phyloP scores from a whole-genome alignment of 2,888 invertebrate genomes.

The Troides helena region DNA sequence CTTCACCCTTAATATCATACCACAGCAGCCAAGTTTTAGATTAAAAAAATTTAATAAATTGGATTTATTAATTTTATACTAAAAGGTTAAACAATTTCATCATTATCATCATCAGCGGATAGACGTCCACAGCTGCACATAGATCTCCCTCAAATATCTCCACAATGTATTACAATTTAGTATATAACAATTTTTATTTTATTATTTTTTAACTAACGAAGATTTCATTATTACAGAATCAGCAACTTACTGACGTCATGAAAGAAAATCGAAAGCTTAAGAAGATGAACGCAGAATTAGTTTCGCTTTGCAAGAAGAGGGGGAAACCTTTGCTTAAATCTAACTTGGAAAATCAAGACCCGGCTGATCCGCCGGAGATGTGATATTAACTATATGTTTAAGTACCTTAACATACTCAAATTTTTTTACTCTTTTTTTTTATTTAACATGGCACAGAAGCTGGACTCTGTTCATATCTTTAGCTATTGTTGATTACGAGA shows the following conservation, averaged over 20 bases:
- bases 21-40: not conserved
- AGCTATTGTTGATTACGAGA: not conserved
- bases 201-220: too few species aligned
- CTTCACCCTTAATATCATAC: not conserved
- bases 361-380: constrained; percentile 43
- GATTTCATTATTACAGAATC: constrained; percentile 57
- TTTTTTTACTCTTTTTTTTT: constrained; percentile 4
- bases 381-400: not conserved
- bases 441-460: constrained; percentile 20
- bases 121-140: too few species aligned
- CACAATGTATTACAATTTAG: too few species aligned
- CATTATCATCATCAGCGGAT: too few species aligned
- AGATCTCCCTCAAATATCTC: too few species aligned
- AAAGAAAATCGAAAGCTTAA: constrained; percentile 74
- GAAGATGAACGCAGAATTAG: constrained; percentile 67
- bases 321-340: constrained; percentile 44
- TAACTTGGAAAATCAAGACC: constrained; percentile 62
- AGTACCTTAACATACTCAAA: constrained; percentile 13
- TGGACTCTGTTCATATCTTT: constrained; percentile 26
- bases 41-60: too few species aligned
- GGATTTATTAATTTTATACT: too few species aligned
- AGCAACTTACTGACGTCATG: constrained; percentile 70
- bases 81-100: too few species aligned
- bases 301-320: constrained; percentile 70
- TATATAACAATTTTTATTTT: too few species aligned